A percentile compares a stretch with the other conserved stretches of the same genome.
phyloP scores from a whole-genome alignment of 2,888 invertebrate genomes.

The Chrysolina haemoptera region DNA sequence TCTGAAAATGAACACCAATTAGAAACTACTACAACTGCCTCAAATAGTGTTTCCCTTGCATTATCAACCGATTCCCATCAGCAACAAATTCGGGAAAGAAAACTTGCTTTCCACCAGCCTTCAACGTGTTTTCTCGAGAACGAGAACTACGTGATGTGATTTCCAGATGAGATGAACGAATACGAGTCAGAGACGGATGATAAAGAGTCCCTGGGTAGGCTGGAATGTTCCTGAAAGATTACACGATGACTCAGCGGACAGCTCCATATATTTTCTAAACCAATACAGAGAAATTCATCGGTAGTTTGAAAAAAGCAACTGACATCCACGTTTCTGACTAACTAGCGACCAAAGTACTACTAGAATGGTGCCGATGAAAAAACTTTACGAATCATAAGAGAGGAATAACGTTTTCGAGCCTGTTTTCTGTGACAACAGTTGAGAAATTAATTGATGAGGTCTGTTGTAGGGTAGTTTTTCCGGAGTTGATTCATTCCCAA shows the following conservation, averaged over 20 bases:
- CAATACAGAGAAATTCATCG: too few species aligned
- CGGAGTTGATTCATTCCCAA: too few species aligned
- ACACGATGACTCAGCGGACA: not conserved
- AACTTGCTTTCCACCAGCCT: not conserved
- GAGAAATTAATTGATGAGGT: too few species aligned
- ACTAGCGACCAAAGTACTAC: too few species aligned
- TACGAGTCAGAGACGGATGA: not conserved
- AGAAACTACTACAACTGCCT: not conserved
- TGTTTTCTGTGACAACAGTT: too few species aligned
- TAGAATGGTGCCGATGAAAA: too few species aligned
- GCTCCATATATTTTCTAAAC: not conserved
- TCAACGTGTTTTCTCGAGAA: constrained; percentile 32
- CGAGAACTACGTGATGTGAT: constrained; percentile 43
- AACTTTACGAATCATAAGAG: too few species aligned
- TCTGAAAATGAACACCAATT: not conserved
- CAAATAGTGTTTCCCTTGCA: not conserved
- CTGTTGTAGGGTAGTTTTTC: too few species aligned
- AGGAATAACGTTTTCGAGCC: too few species aligned
- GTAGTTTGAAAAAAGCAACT: too few species aligned
- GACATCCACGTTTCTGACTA: too few species aligned
- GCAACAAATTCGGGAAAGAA: constrained; percentile 9
- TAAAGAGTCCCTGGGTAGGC: not conserved
- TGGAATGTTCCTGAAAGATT: constrained; percentile 21
- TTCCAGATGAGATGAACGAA: constrained; percentile 39
- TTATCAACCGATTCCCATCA: not conserved